Percentiles rank a stretch among this genome's conserved stretches.
Evolutionary conservation across 2,113 vertebrate genomes (phyloP).

Genomic region (Neofelis nebulosa): DNA sequence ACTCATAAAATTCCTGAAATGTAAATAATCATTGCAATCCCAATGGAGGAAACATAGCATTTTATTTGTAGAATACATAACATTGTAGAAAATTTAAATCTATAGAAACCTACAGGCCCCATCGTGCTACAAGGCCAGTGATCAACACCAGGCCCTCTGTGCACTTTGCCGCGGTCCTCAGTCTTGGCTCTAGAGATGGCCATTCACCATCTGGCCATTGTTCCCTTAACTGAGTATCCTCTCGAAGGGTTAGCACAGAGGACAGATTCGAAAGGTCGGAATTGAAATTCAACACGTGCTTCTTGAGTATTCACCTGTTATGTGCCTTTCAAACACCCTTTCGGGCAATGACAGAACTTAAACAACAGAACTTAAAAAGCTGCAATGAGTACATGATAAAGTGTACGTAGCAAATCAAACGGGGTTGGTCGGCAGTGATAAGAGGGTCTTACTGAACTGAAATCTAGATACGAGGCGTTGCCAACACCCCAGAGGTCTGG

Average conservation of each 20-base stretch:
- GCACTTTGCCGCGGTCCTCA: fast-evolving
- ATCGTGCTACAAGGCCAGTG: fast-evolving
- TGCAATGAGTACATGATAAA: neutral
- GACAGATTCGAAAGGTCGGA: neutral
- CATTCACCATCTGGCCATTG: fast-evolving
- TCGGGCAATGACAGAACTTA: neutral
- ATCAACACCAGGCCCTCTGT: fast-evolving
- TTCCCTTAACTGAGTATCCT: neutral
- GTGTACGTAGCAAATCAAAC: neutral
- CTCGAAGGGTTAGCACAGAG: neutral
- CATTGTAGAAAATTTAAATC: neutral
- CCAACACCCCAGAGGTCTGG: neutral
- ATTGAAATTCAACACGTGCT: neutral
- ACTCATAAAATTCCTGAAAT: neutral
- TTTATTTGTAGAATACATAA: neutral
- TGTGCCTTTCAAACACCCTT: neutral
- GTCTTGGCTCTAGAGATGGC: fast-evolving
- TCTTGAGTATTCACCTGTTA: neutral
- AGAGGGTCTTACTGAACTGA: neutral
- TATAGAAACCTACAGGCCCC: fast-evolving
- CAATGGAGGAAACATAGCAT: neutral
- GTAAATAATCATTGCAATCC: neutral
- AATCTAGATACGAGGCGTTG: neutral
- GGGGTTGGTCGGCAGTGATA: fast-evolving
- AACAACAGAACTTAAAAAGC: neutral